Base-by-base conservation (phyloP, 2,888 invertebrate genomes). In the Tenthredo distinguenda region DNA sequence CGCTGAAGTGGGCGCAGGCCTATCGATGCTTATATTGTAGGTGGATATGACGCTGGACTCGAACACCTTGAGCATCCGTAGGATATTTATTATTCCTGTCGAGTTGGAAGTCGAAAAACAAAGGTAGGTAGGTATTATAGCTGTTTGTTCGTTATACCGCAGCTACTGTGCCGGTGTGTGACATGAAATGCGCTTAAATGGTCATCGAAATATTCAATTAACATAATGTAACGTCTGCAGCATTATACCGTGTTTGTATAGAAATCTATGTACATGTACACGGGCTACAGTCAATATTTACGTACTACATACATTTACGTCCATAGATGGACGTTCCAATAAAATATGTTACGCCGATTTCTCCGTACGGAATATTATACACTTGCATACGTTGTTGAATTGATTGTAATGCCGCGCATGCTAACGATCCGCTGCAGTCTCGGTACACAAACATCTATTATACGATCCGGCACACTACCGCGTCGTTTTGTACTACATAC, bases 161-260 rank as follows among this genome's bases (percentile, higher is more conserved):
- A 18, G 18, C 37, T 37, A 71, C 31, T n/a, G 40, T 43, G 74
- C 43, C 10, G 74, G 0, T 18, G 12, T 21, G 40, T 43, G 72
- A 74, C 40, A 74, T 50, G 50, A 34, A 50, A 31, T 15, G 50
- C 47, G 76, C 50, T 43, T 50, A 43, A 43, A 12, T 31, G 50
- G 76, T 21, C 15, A 77, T 26, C 76, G 76, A 77, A 76, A 77
- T 50, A 43, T 74, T 74, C 74, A 43, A 74, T 74, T 43, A 40
- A 40, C 40, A 43, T 74, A 74, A 74, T 10, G 15, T 71, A 74
- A 7, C 74, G 68, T 26, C 68, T 68, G 21, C 21, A 26, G 62
- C 26, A 62, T 55, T 55, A 55, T 62, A 5, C 18, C 31, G 12
- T 34, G 68, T 68, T 68, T 34, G 68, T 68, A 68, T 68, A 68